Conservation (phyloP, 2,888 invertebrate species). For the Atrina japonica region DNA sequence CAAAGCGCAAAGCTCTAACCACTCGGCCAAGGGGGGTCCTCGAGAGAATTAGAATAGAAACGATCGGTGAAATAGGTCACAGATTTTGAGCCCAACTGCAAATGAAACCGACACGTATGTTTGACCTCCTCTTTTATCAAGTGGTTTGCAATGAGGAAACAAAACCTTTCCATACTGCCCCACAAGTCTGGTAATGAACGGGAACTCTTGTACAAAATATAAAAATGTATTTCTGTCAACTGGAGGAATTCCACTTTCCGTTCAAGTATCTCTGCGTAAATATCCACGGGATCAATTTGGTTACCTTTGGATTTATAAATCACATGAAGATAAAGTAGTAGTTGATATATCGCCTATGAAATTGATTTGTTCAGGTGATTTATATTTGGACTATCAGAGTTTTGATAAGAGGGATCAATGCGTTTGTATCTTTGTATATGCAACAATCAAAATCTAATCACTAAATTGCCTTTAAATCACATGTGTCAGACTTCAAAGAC, state of each 20-base stretch:
- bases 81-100: too few species aligned
- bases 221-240: not conserved
- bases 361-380: conserved; percentile 1
- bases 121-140: too few species aligned
- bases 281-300: not conserved
- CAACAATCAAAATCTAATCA: conserved; percentile 39
- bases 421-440: conserved; percentile 19
- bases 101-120: too few species aligned
- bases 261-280: not conserved
- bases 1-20: too few species aligned
- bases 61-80: too few species aligned
- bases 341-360: not conserved
- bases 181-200: too few species aligned
- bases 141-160: too few species aligned
- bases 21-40: too few species aligned
- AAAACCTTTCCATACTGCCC: too few species aligned
- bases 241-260: not conserved
- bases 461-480: conserved; percentile 46
- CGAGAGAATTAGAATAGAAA: too few species aligned
- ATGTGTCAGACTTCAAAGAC: conserved; percentile 47
- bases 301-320: conserved; percentile 8
- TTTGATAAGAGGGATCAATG: conserved; percentile 11
- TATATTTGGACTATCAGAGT: not conserved
- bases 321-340: not conserved
- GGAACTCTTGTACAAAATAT: not conserved